phyloP scores from a whole-genome alignment of 2,888 invertebrate species.

The Mimachlamys varia region DNA sequence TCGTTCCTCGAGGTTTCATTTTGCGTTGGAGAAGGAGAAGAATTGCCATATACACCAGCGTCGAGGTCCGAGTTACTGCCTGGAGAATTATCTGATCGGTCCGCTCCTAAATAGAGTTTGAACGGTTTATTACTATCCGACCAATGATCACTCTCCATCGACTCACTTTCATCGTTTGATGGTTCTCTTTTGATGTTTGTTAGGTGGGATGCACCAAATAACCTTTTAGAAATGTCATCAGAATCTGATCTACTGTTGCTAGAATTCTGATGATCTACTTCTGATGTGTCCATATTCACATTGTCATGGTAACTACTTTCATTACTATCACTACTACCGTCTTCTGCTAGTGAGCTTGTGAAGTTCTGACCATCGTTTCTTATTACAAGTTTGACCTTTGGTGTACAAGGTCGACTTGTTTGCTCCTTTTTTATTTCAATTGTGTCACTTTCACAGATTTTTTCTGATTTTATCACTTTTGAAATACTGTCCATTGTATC shows the following conservation, averaged over 20 bases:
- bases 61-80: neutral
- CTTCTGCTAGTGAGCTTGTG: conserved; percentile 58
- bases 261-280: conserved; percentile 15
- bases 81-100: conserved; percentile 1
- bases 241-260: neutral
- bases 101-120: neutral
- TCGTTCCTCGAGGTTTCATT: neutral
- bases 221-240: neutral
- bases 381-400: conserved; percentile 65
- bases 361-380: conserved; percentile 68
- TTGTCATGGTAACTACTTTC: conserved; percentile 28
- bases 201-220: conserved; percentile 1
- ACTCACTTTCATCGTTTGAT: neutral
- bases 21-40: neutral
- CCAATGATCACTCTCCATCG: conserved; percentile 20
- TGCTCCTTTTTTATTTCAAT: conserved; percentile 23
- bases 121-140: conserved; percentile 15
- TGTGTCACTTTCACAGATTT: neutral
- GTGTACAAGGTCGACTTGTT: conserved; percentile 48
- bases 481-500: neutral
- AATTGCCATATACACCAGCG: neutral
- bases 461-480: conserved; percentile 12
- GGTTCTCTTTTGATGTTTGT: conserved; percentile 14
- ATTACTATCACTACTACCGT: conserved; percentile 34
- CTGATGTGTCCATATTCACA: conserved; percentile 31